phyloP scores from a whole-genome alignment of 2,888 invertebrate genomes.

The Linnaemya vulpina region DNA sequence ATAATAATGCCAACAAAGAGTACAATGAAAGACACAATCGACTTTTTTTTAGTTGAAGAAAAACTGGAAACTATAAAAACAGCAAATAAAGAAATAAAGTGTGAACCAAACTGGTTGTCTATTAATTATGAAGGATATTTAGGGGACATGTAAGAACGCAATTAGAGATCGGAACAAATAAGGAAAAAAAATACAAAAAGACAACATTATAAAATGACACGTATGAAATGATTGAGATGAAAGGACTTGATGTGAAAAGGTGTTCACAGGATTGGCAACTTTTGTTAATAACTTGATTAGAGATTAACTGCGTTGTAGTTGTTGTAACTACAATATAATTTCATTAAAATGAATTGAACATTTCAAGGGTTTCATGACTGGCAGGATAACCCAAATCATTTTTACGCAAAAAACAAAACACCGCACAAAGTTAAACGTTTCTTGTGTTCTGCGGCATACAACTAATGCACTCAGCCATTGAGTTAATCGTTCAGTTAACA shows the following conservation, averaged over 20 bases:
- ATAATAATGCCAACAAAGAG: not conserved
- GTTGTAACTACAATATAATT: constrained; percentile 55
- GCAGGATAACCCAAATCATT: constrained; percentile 21
- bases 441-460: not conserved
- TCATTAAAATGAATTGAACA: constrained; percentile 51
- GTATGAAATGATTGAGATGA: constrained; percentile 36
- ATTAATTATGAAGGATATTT: constrained; percentile 30
- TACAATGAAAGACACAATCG: constrained; percentile 36
- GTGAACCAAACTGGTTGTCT: constrained; percentile 65
- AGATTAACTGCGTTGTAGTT: constrained; percentile 57
- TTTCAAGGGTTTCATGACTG: constrained; percentile 35
- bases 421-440: constrained; percentile 52
- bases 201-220: constrained; percentile 38
- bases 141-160: constrained; percentile 60
- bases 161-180: constrained; percentile 57
- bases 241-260: constrained; percentile 59
- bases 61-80: constrained; percentile 43
- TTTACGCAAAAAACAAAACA: constrained; percentile 29
- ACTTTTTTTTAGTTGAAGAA: constrained; percentile 11
- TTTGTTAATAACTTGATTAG: constrained; percentile 61
- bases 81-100: constrained; percentile 53
- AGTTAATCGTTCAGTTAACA: constrained; percentile 43
- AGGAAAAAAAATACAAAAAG: constrained; percentile 17
- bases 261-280: constrained; percentile 66
- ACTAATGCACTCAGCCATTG: constrained; percentile 54